Conservation (phyloP, 2,888 invertebrate species). For the Synanthedon andrenaeformis region DNA sequence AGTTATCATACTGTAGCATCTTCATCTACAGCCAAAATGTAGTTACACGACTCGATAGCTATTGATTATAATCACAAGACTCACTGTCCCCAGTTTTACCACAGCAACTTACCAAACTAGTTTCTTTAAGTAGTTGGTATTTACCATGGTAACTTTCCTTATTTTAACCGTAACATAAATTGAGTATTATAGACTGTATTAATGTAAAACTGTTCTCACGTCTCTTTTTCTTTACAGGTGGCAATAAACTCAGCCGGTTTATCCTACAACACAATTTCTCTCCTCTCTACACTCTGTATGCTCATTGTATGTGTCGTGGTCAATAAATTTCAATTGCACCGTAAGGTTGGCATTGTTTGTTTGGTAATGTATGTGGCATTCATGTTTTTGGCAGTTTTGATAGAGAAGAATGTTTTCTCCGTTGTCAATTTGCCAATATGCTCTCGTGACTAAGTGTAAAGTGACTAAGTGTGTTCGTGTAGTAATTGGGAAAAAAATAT, state of each 20-base stretch:
- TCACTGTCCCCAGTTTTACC: too few species aligned
- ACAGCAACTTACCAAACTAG: too few species aligned
- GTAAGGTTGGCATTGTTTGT: conserved; percentile 77
- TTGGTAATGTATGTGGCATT: conserved; percentile 76
- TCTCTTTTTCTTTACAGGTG: conserved; percentile 45
- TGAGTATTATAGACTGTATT: too few species aligned
- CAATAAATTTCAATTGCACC: conserved; percentile 78
- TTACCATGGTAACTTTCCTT: too few species aligned
- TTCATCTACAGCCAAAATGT: too few species aligned
- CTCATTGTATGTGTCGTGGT: conserved; percentile 75
- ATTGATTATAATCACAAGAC: too few species aligned
- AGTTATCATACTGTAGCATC: too few species aligned
- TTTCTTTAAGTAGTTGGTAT: too few species aligned
- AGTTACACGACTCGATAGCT: too few species aligned
- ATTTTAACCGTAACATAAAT: too few species aligned
- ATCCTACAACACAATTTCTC: conserved; percentile 79
- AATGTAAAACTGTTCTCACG: neutral
- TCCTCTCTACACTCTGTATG: conserved; percentile 78
- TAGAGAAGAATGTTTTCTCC: conserved; percentile 83
- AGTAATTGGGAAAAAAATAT: too few species aligned
- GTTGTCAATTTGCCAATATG: conserved; percentile 80
- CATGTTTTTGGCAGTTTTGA: conserved; percentile 75
- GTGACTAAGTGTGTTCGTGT: too few species aligned
- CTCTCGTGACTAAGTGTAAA: conserved; percentile 33
- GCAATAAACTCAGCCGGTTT: conserved; percentile 81